Base-by-base conservation (phyloP, 2,888 invertebrate species). In the Drosophila sordidapex region DNA sequence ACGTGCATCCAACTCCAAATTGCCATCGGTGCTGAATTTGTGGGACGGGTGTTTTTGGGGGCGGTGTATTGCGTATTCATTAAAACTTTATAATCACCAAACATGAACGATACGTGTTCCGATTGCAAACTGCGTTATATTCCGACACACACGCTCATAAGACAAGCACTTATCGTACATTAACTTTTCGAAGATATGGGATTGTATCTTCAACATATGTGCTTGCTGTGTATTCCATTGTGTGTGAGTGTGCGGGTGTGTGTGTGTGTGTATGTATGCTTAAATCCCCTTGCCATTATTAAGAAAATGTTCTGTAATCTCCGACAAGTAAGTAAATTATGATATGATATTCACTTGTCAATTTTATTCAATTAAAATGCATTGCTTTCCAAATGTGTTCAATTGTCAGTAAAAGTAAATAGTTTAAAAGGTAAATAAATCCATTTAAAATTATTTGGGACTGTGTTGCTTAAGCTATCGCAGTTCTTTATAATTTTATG, bases 1-100 rank as follows among this genome's bases (percentile, higher is more conserved):
- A 67, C 77, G 75, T 79, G 77, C 77, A 79, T 74, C 60, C 53
- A 71, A 66, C 77, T 60, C 70, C 59, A 68, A 78, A 57, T 67
- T 65, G 67, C 67, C 67, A 62, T 64, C 38, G 54, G 63, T 53
- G 65, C 48, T 38, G 60, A 53, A 46, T 40, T 21, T 27, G 31
- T n/a, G n/a, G 61, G 25, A 6, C 11, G 31, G n/a, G 46, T 33
- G 40, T 2, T 43, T 52, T 52, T 11, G 18, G 21, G 15, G 77
- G 72, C 4, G 51, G 81, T 80, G 75, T 83, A 79, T 70, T 87
- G 84, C 82, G 80, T 81, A 89, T 81, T 87, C 89, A 83, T 89
- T 90, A 89, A 90, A 89, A 89, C 86, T 87, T 90, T 90, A 88
- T 89, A 87, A 90, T 90, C 88, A 86, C 89, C 85, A 82, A 89